Conservation (phyloP, 2,797 vertebrate species). For the Argentina silus region DNA sequence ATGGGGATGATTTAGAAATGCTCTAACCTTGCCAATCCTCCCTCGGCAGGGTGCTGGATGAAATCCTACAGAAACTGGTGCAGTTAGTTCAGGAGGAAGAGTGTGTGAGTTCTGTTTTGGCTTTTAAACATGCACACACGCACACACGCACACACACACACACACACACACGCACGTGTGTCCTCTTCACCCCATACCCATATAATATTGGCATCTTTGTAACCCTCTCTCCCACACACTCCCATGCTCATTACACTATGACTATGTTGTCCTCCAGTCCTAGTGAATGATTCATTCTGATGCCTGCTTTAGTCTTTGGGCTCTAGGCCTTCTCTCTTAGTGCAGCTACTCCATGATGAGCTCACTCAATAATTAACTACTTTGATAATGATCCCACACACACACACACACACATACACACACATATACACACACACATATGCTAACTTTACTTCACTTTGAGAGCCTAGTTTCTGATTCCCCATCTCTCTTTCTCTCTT, state of each 20-base stretch:
- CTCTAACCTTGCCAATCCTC: constrained; percentile 37
- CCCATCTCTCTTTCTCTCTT: neutral
- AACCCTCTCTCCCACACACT: constrained; percentile 6
- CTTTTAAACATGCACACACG: constrained; percentile 24
- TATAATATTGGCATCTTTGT: neutral
- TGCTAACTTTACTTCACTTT: neutral
- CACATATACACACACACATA: neutral
- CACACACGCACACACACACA: constrained; percentile 1
- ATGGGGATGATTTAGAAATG: constrained; percentile 12
- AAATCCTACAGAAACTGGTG: constrained; percentile 89
- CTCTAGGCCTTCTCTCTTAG: constrained; percentile 35
- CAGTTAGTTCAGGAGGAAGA: constrained; percentile 92
- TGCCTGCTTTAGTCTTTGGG: constrained; percentile 36
- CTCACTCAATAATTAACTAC: constrained; percentile 67
- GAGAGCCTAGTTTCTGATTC: neutral
- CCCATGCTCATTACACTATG: constrained; percentile 5
- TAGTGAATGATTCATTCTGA: constrained; percentile 53
- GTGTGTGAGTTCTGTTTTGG: constrained; percentile 84
- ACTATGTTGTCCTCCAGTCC: constrained; percentile 38
- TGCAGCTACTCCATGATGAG: constrained; percentile 50
- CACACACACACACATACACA: neutral
- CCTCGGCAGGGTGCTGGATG: constrained; percentile 85
- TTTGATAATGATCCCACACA: constrained; percentile 54
- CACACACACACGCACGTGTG: constrained; percentile 10
- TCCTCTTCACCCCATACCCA: constrained; percentile 14